phyloP scores from a whole-genome alignment of 2,888 invertebrate species.

The Drosophila siamana region DNA sequence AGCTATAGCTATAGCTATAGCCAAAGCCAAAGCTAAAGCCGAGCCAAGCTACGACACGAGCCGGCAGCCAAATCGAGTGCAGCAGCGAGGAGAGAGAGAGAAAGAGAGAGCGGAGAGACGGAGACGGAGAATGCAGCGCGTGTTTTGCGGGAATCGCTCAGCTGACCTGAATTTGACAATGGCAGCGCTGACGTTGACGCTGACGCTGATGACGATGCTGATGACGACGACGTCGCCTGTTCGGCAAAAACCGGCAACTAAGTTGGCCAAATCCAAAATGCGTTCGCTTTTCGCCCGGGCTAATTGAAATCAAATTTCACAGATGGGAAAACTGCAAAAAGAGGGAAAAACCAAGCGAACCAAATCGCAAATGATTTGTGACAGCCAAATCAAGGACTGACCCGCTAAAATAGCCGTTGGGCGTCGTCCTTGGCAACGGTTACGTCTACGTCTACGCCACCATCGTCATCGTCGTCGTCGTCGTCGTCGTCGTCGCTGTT shows the following conservation, averaged over 20 bases:
- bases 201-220: conserved; percentile 12
- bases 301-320: conserved; percentile 70
- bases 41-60: conserved; percentile 27
- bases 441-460: conserved; percentile 5
- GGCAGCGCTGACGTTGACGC: conserved; percentile 30
- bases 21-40: conserved; percentile 25
- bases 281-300: conserved; percentile 13
- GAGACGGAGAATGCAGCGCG: not conserved
- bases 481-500: too few species aligned
- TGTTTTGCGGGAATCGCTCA: conserved; percentile 27
- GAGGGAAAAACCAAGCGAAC: conserved; percentile 2
- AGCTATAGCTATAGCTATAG: conserved; percentile 37
- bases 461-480: not conserved
- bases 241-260: conserved; percentile 28
- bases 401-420: conserved; percentile 24
- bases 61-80: conserved; percentile 8
- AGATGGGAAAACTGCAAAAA: conserved; percentile 8
- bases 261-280: conserved; percentile 11
- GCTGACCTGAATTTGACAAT: conserved; percentile 66
- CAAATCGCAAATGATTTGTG: not conserved
- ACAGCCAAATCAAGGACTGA: not conserved
- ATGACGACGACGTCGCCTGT: conserved; percentile 22
- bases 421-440: conserved; percentile 30
- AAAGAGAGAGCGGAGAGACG: not conserved
- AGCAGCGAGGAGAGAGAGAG: not conserved